phyloP scores from a whole-genome alignment of 37 sponge, comb jelly and placozoan genomes.

The Diacarnus erythraeanus region DNA sequence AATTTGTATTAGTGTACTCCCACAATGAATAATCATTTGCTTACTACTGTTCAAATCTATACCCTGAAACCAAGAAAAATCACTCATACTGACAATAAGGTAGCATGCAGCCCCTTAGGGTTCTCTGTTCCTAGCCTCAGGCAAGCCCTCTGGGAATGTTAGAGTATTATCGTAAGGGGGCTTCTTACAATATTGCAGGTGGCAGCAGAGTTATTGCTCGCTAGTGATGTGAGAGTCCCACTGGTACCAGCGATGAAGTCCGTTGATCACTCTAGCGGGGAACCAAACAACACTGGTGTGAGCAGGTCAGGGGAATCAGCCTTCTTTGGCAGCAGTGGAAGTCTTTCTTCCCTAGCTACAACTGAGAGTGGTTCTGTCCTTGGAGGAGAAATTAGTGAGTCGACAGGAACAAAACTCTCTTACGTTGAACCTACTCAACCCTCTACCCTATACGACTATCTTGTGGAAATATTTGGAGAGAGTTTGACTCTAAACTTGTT shows the following conservation, averaged over 20 bases:
- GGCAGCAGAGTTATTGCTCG: conserved; percentile 22
- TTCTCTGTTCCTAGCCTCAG: too few relatives aligned
- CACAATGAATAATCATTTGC: too few relatives aligned
- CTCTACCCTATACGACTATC: conserved; percentile 33
- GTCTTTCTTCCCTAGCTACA: background rate
- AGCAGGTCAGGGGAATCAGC: background rate
- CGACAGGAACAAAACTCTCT: background rate
- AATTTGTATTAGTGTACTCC: too few relatives aligned
- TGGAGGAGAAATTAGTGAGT: background rate
- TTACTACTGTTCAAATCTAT: too few relatives aligned
- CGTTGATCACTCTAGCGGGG: background rate
- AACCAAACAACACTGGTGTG: background rate
- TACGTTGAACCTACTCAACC: background rate
- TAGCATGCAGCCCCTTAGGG: too few relatives aligned
- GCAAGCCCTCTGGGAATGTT: too few relatives aligned
- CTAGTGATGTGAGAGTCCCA: background rate
- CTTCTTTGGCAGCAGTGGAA: conserved; percentile 11
- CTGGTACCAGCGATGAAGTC: background rate
- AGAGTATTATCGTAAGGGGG: too few relatives aligned
- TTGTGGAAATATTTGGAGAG: conserved; percentile 67
- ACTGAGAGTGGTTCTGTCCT: background rate
- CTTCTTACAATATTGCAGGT: too few relatives aligned
- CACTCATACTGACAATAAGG: too few relatives aligned
- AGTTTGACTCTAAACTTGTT: conserved; percentile 17
- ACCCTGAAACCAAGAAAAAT: too few relatives aligned